phyloP scores from a whole-genome alignment of 2,888 invertebrate species.

The Mermis nigrescens region DNA sequence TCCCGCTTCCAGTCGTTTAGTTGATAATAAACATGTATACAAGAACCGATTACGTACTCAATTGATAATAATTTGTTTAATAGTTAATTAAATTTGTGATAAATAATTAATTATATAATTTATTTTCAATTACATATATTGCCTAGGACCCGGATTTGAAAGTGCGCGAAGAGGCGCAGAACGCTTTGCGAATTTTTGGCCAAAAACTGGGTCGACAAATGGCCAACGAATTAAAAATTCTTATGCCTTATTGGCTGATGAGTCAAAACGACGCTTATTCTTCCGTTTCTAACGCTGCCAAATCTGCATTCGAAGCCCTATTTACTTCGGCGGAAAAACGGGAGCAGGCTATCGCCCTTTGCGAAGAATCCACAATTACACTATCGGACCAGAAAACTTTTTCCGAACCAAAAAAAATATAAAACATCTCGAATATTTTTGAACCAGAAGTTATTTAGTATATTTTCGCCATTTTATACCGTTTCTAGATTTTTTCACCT shows the following conservation, averaged over 20 bases:
- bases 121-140: not conserved
- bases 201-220: not conserved
- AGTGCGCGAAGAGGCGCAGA: constrained; percentile 4
- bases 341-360: not conserved
- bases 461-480: no score
- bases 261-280: constrained; percentile 5
- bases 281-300: not conserved
- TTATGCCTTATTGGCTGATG: constrained; percentile 3
- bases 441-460: no score
- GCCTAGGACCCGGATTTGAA: constrained; percentile 2
- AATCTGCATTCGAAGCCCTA: not conserved
- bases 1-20: no score
- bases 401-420: no score
- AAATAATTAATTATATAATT: no score
- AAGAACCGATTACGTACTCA: no score
- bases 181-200: not conserved
- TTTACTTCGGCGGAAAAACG: not conserved
- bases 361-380: not conserved
- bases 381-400: no score
- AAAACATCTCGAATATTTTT: no score
- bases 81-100: no score
- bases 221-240: not conserved
- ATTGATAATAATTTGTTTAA: no score
- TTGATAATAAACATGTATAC: no score
- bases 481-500: no score